Evolutionary conservation across 2,113 vertebrate species (phyloP), one percentile per base, ranked within the genome.

Genomic region (Sminthopsis crassicaudata): DNA sequence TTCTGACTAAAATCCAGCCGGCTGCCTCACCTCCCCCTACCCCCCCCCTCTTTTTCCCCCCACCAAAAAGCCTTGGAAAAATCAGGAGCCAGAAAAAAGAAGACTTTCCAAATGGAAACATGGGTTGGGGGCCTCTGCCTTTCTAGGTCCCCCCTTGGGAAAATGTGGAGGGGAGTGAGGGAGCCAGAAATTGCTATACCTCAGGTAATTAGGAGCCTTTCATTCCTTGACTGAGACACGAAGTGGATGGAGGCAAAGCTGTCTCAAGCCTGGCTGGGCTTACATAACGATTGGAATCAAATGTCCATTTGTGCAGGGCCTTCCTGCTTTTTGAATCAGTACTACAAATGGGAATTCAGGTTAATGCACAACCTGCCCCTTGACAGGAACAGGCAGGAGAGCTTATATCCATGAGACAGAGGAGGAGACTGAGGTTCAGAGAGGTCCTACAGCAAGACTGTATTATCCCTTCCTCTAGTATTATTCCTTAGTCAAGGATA

Each of bases 1-100:
- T 98, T 96, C 97, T 94, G 94, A 93, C 96, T 94, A 92, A 84
- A 96, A 92, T 60, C 94, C 96, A 94, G 97, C 95, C 93, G 95
- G 94, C 91, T 90, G 51, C 95, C 95, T 67, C 90, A 94, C 91
- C 95, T 48, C 52, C 48, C 48, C 89, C 89, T 10, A 1, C 2
- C 9, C 89, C 89, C 89, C 46, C 16, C 9, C 42, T 19, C 55
- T 92, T 94, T 55, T 90, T 91, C 90, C 93, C 90, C 92, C 93
- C 2, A 67, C 90, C 92, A 91, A 96, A 91, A 84, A n/a, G 57
- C 94, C 94, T 91, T 53, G 53, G 95, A 90, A 90, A 90, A 97
- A 96, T 93, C 92, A 96, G 93, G 96, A 95, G 92, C 94, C 95
- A 57, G 94, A 97, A 96, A 97, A 89, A 50, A 97, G 97, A 30